Base-by-base conservation (phyloP, 2,888 invertebrate species). In the Patella ulyssiponensis region DNA sequence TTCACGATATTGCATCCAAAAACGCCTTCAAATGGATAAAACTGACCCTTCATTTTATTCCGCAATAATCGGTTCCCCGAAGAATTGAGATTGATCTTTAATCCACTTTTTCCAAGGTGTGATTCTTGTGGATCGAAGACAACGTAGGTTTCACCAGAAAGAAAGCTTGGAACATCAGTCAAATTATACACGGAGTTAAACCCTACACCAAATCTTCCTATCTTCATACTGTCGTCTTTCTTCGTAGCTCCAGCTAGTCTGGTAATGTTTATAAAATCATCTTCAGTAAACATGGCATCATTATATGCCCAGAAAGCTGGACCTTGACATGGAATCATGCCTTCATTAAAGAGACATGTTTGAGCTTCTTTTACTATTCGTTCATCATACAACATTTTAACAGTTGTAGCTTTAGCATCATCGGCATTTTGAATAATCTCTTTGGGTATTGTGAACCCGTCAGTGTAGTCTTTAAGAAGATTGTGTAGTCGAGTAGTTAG, bases 271-370 rank as follows among this genome's bases (percentile, higher is more conserved):
- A 83, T 81, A 58, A 90, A 88, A 80, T 91, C 91, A n/a, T 85
- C 81, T 58, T 88, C 86, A 9, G 89, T 84, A 79, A 91, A 91
- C n/a, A 78, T 77, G 7, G 88, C 87, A 78, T 91, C 83, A 77
- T 91, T 90, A 80, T 86, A 90, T 11, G 86, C 86, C 90, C 90
- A 90, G 3, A 91, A 77, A 1, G 90, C 89, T n/a, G 90, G 89
- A 15, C 91, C 91, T 76, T 91, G 91, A 70, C 87, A 89, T 44
- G 86, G 84, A 15, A 79, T 79, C 88, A 91, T 86, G 15, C 84
- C 86, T 64, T 87, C 85, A 74, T 88, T 84, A 9, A 90, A 79
- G 3, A 90, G 82, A 27, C 84, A 81, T 15, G 81, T 81, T 69
- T 79, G 74, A 52, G 83, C 80, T 71, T 87, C 83, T 5, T 73